Base-by-base conservation (phyloP, 2,113 vertebrate genomes). In the Syngnathoides biaculeatus region DNA sequence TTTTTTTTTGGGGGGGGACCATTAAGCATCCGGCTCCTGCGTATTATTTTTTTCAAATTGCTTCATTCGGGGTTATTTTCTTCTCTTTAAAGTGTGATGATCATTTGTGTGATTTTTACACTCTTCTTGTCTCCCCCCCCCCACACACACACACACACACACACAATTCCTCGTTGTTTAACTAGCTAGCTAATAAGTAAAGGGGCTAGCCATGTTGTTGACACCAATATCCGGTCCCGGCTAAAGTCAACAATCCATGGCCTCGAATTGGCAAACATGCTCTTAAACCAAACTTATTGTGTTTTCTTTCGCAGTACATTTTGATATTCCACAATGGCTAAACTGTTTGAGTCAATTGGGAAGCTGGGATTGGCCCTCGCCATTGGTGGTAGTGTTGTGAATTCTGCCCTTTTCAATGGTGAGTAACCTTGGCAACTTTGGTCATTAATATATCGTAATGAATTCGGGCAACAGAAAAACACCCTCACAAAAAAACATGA, bases 351-450 rank as follows among this genome's bases (percentile, higher is more conserved):
- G 74, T 91, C 93, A 4, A 90, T 98, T 22, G 97, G 97, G 61
- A 99, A 98, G 88, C 88, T 99, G 0, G 96, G 97, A 64, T 84
- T 99, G 83, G 96, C 94, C 20, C 67, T 98, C 68, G 96, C 96
- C 0, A 53, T 99, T 0, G 94, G 92, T 10, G 97, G 96, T 2
- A 93, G 97, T 14, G 93, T 98, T 0, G 94, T 95, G 22, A 98
- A 98, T 86, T 98, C 97, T 0, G 96, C 97, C 3, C 92, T 99
- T 0, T 99, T 94, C 82, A 98, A 98, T 1, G 96, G 97, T 98
- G 81, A 22, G 15, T 60, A 40, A 13, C 19, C 42, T 19, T 40
- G 52, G 19, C 10, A 42, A 11, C 4, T 62, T 62, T 53, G n/a
- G n/a, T 15, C 5, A 39, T 20, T 24, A 2, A 26, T 27, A 27